Conservation (phyloP, 2,888 invertebrate genomes). For the Mythimna albipuncta region DNA sequence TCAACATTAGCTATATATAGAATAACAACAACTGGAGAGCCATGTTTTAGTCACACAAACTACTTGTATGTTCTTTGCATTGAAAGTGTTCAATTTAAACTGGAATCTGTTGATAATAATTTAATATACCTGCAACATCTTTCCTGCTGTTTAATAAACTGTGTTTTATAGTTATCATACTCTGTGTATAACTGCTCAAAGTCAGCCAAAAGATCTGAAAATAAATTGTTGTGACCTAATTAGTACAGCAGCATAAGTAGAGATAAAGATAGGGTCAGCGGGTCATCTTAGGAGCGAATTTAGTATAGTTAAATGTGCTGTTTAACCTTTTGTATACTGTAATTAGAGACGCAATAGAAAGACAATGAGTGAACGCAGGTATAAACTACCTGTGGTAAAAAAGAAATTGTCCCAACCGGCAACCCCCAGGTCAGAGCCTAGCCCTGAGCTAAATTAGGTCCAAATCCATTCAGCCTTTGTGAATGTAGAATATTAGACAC, state of each 20-base stretch:
- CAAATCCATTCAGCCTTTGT: no score
- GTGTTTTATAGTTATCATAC: slow-evolving; percentile 72
- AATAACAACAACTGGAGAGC: no score
- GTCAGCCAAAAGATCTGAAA: slow-evolving; percentile 80
- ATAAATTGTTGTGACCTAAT: background rate
- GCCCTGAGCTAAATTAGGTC: background rate
- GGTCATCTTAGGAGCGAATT: no score
- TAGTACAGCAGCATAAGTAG: background rate
- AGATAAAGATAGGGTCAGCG: background rate
- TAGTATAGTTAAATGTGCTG: no score
- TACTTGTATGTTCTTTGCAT: no score
- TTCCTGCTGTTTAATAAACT: slow-evolving; percentile 70
- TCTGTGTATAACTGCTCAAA: slow-evolving; percentile 74
- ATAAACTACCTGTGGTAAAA: background rate
- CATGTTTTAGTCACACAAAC: no score
- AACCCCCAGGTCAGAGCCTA: background rate
- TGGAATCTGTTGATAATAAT: background rate
- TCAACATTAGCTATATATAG: no score
- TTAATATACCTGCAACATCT: slow-evolving; percentile 77
- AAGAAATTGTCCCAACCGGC: background rate
- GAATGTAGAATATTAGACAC: no score
- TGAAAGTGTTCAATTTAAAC: background rate
- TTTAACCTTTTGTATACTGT: no score
- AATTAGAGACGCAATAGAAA: no score
- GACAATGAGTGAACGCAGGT: no score